Conservation (phyloP, 2,113 vertebrate species). For the Corythornis vintsioides region DNA sequence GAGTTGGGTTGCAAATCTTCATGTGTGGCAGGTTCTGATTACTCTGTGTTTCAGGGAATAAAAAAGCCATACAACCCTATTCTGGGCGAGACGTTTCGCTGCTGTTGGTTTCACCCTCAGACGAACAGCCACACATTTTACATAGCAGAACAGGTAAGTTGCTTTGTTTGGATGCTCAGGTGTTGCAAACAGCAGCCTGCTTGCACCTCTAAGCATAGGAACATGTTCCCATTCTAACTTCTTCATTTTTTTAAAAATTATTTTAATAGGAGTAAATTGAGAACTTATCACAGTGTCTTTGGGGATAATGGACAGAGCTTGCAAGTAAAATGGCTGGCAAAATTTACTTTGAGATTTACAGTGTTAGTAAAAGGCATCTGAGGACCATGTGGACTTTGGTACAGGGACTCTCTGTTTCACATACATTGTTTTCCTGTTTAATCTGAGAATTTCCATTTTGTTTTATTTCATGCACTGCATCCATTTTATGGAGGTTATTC, state of each 20-base stretch:
- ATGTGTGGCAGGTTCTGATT: slow-evolving; percentile 4
- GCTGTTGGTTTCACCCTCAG: slow-evolving; percentile 94
- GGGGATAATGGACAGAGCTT: not conserved
- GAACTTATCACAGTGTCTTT: not conserved
- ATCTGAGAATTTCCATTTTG: not conserved
- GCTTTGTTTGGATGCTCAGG: not conserved
- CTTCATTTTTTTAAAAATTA: not conserved
- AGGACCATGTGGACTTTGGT: not conserved
- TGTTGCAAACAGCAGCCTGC: not conserved
- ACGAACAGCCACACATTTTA: slow-evolving; percentile 94
- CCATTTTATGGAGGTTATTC: not conserved
- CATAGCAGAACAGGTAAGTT: slow-evolving; percentile 92
- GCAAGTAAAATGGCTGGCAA: not conserved
- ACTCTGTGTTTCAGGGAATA: slow-evolving; percentile 82
- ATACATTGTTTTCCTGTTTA: not conserved
- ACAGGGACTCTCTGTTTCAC: not conserved
- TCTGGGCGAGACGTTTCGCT: slow-evolving; percentile 94
- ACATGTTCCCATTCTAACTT: not conserved
- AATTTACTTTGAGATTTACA: not conserved
- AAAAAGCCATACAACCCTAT: slow-evolving; percentile 98
- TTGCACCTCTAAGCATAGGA: not conserved
- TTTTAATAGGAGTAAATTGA: not conserved
- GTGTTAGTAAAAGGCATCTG: not conserved
- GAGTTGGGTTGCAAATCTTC: not conserved
- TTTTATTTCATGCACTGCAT: not conserved